Conservation (phyloP, 2,113 vertebrate species). For the Casuarius casuarius region DNA sequence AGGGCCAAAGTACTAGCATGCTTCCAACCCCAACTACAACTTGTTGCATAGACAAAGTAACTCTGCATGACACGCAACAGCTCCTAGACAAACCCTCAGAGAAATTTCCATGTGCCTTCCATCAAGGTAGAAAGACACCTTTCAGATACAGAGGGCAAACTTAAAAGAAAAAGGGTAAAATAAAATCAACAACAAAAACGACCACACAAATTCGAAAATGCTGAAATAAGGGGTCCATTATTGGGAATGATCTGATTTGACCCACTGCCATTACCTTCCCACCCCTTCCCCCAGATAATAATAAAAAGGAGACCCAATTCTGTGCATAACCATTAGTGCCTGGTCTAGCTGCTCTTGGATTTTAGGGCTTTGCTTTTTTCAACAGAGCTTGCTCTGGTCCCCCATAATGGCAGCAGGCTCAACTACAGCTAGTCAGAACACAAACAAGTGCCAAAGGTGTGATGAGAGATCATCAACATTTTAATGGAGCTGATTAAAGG, state of each 20-base stretch:
- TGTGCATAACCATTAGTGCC: neutral
- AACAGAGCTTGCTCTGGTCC: neutral
- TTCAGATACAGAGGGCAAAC: too few species aligned
- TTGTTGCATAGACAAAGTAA: neutral
- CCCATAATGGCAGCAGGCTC: neutral
- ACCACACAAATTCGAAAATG: rapidly evolving
- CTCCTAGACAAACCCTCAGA: neutral
- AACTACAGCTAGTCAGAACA: neutral
- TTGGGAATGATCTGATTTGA: neutral
- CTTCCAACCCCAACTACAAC: neutral
- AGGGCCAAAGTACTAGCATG: neutral
- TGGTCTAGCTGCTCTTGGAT: neutral
- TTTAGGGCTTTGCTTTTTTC: neutral
- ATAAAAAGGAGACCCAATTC: neutral
- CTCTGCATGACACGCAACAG: neutral
- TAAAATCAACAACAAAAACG: neutral
- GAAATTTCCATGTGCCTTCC: neutral
- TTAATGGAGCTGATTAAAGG: neutral
- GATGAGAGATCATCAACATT: neutral
- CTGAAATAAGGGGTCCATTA: neutral
- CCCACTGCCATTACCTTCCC: neutral
- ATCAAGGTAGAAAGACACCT: rapidly evolving
- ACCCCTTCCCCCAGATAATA: too few species aligned
- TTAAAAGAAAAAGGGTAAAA: neutral
- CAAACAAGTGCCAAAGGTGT: neutral